A percentile compares a stretch with the other conserved stretches of the same genome.
phyloP scores from a whole-genome alignment of 2,797 vertebrate species.

The Loriculus beryllinus region DNA sequence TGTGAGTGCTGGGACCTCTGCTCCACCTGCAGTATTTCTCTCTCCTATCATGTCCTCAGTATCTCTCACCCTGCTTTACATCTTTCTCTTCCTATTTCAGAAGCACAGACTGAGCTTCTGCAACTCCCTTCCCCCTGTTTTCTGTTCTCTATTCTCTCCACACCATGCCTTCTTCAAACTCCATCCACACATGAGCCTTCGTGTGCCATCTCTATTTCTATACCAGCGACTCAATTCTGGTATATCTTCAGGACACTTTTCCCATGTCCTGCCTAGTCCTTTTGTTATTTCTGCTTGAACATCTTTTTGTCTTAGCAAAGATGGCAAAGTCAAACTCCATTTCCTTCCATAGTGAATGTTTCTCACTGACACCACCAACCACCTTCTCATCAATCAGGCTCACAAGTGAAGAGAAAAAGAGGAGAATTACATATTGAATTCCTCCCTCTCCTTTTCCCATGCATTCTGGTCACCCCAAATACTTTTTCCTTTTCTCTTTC shows the following conservation, averaged over 20 bases:
- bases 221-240: not conserved
- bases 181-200: not conserved
- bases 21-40: not conserved
- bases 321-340: not conserved
- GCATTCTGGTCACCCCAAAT: not conserved
- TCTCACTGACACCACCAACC: not conserved
- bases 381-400: not conserved
- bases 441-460: not conserved
- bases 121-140: not conserved
- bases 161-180: not conserved
- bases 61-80: not conserved
- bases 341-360: not conserved
- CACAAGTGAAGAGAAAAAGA: not conserved
- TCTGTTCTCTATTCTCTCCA: not conserved
- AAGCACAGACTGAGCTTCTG: not conserved
- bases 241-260: not conserved
- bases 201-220: not conserved
- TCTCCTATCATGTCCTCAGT: fast-evolving
- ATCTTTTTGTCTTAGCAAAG: not conserved
- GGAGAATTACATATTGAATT: not conserved
- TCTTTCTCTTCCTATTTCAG: not conserved
- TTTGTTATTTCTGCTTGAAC: not conserved
- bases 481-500: not conserved
- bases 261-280: not conserved
- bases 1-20: not conserved